Base-by-base conservation (phyloP, 2,888 invertebrate genomes). In the Dasypolia templi region DNA sequence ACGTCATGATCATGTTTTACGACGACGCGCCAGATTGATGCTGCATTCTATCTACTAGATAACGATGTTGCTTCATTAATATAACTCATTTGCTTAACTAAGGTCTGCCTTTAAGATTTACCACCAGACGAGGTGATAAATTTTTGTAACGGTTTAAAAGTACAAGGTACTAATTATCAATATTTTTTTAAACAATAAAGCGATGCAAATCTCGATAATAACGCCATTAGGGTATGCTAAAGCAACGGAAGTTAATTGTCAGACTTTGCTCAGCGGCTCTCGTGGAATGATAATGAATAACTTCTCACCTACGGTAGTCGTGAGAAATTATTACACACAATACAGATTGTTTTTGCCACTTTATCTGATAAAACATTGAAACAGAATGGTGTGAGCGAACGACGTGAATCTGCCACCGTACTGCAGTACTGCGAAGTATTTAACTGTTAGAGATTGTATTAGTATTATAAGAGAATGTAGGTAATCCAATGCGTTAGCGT, bases 231-330 rank as follows among this genome's bases (percentile, higher is more conserved):
- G 86, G 88, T 90, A 92, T 89, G 89, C 89, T 88, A 89, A 83
- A 91, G 91, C 91, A 92, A 93, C 94, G 93, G 94, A 94, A 92
- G 93, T 91, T 93, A 93, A 94, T 94, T 93, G 93, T 93, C 90
- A 89, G 90, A 90, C 84, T 87, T 89, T 90, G 88, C 86, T 86
- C 87, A 63, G 63, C 61, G 55, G 65, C 81, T 81, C 61, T 66
- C 84, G 82, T 89, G 89, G 85, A 88, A 91, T 93, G 91, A 89
- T n/a, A n/a, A n/a, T 90, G 91, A 92, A 91, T 91, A 91, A 90
- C 88, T 93, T 94, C 93, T 93, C 94, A 93, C 91, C 91, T 92
- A 83, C 88, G 83, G 87, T 83, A 86, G 84, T 89, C 94, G 95
- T 95, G 95, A 92, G 95, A 94, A 93, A 89, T 88, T 85, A 84